Evolutionary conservation across 1,140 invertebrate genomes (phyloP).

Genomic region (Macrobrachium rosenbergii): DNA sequence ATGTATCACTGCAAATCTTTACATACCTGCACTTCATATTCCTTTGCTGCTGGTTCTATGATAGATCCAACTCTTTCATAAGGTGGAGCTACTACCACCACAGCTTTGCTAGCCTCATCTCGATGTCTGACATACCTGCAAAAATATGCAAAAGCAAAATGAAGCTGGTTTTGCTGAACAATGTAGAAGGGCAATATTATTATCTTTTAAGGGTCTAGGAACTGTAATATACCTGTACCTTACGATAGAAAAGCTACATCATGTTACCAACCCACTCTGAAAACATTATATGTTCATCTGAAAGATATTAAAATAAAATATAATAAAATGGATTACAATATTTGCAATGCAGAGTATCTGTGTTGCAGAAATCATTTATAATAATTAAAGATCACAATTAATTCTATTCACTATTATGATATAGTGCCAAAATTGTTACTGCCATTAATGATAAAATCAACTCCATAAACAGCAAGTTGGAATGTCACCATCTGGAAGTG

Average conservation of each 20-base stretch:
- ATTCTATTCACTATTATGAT: too few relatives aligned
- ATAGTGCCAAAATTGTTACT: too few relatives aligned
- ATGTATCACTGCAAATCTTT: not conserved
- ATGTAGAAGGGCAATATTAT: too few relatives aligned
- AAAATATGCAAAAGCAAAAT: not conserved
- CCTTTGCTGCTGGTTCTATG: conserved; percentile 46
- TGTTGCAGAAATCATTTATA: not conserved
- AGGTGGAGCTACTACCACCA: conserved; percentile 56
- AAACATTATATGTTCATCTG: not conserved
- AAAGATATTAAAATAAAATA: not conserved
- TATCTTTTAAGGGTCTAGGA: too few relatives aligned
- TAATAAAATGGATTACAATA: not conserved
- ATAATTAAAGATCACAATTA: too few relatives aligned
- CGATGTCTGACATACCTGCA: conserved; percentile 45
- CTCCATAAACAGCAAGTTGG: too few relatives aligned
- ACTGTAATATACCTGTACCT: not conserved
- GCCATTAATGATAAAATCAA: too few relatives aligned
- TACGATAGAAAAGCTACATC: not conserved
- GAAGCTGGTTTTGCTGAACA: too few relatives aligned
- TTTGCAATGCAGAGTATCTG: not conserved
- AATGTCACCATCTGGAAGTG: too few relatives aligned
- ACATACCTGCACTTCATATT: conserved; percentile 56
- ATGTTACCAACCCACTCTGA: too few relatives aligned
- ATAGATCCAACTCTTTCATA: conserved; percentile 52
- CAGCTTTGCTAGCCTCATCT: conserved; percentile 43